Percentiles rank a stretch among this genome's conserved stretches.
Conservation (phyloP, 2,888 invertebrate genomes). For the Drosophila borborema region DNA sequence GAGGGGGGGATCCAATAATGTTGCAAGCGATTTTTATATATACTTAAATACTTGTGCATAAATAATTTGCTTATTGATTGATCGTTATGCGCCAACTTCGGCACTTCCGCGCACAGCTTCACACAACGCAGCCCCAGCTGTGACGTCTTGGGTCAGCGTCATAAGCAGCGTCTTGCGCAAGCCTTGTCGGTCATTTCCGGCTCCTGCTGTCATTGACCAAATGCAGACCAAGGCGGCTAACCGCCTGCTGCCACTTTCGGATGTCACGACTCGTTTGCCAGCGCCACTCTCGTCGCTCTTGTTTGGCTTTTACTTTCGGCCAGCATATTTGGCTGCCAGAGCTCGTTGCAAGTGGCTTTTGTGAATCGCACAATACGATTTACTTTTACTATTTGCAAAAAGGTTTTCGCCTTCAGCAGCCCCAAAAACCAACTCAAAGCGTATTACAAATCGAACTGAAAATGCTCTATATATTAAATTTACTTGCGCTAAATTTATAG, state of each 20-base stretch:
- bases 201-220: slow-evolving; percentile 69
- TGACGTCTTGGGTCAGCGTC: slow-evolving; percentile 50
- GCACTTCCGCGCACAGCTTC: slow-evolving; percentile 41
- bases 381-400: slow-evolving; percentile 46
- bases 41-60: slow-evolving; percentile 40
- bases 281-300: slow-evolving; percentile 45
- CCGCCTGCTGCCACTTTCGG: slow-evolving; percentile 24
- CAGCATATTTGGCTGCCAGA: slow-evolving; percentile 44
- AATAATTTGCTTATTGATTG: slow-evolving; percentile 59
- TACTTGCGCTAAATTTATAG: neutral
- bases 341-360: slow-evolving; percentile 37
- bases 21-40: slow-evolving; percentile 17
- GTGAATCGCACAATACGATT: slow-evolving; percentile 33
- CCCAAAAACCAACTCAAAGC: neutral
- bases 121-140: neutral
- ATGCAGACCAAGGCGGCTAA: slow-evolving; percentile 28
- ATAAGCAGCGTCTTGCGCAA: slow-evolving; percentile 41
- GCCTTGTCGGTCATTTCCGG: slow-evolving; percentile 56
- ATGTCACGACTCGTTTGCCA: slow-evolving; percentile 52
- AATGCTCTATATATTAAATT: neutral
- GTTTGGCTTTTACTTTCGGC: slow-evolving; percentile 74
- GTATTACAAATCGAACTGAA: neutral
- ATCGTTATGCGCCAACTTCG: slow-evolving; percentile 54
- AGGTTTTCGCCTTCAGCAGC: slow-evolving; percentile 17
- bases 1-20: slow-evolving; percentile 37